Evolutionary conservation across 2,113 vertebrate genomes (phyloP).

Genomic region (Ginglymostoma cirratum): DNA sequence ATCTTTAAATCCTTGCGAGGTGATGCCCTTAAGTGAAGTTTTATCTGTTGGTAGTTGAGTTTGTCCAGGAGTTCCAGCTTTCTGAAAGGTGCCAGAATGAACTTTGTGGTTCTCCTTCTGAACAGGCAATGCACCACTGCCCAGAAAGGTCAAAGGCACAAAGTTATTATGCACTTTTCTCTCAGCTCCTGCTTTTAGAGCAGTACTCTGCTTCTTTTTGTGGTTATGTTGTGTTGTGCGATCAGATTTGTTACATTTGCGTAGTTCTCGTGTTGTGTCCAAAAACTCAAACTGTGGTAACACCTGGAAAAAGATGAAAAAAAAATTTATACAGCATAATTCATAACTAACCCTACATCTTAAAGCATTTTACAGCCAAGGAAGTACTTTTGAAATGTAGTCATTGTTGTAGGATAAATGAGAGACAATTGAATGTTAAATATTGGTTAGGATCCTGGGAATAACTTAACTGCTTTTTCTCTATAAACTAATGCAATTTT

Average conservation of each 20-base stretch:
- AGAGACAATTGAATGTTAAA: neutral
- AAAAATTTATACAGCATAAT: no score
- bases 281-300: constrained; percentile 69
- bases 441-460: neutral
- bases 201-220: neutral
- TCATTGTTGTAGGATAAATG: neutral
- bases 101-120: neutral
- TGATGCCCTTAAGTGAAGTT: neutral
- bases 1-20: neutral
- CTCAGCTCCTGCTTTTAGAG: neutral
- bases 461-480: neutral
- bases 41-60: neutral
- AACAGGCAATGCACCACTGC: neutral
- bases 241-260: neutral
- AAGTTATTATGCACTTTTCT: neutral
- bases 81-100: neutral
- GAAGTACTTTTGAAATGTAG: no score
- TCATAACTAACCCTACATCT: neutral
- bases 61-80: neutral
- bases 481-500: neutral
- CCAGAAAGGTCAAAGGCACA: constrained; percentile 19
- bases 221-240: neutral
- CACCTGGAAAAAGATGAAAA: constrained; percentile 55
- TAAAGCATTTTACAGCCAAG: neutral
- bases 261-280: neutral